phyloP scores from a whole-genome alignment of 2,888 invertebrate genomes.

The Clunio marinus region DNA sequence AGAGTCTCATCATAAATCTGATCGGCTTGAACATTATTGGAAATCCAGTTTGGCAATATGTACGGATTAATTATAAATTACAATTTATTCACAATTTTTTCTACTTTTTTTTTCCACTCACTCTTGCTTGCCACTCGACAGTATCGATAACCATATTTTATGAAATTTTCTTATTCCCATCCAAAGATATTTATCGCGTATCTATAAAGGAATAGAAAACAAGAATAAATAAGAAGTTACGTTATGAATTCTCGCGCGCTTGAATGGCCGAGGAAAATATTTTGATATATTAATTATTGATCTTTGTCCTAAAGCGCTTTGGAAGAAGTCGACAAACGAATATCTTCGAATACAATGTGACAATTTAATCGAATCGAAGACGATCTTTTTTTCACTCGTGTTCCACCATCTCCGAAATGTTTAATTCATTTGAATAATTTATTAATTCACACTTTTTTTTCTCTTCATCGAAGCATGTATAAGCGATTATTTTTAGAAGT shows the following conservation, averaged over 20 bases:
- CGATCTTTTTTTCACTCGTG: background rate
- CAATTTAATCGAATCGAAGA: conserved; percentile 29
- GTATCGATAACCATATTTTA: conserved; percentile 22
- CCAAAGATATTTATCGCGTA: conserved; percentile 9
- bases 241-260: background rate
- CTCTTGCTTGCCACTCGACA: background rate
- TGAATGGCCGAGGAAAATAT: background rate
- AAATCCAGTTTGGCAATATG: background rate
- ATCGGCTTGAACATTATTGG: background rate
- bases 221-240: background rate
- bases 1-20: background rate
- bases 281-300: conserved; percentile 33
- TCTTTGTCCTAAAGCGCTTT: background rate
- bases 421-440: conserved; percentile 35
- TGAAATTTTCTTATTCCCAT: background rate
- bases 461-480: background rate
- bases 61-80: conserved; percentile 13
- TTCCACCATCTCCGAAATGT: background rate
- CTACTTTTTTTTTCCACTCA: background rate
- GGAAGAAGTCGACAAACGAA: background rate
- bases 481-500: background rate
- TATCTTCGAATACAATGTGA: background rate
- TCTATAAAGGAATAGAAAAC: background rate
- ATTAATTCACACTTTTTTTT: conserved; percentile 35
- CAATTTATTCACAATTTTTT: conserved; percentile 15